Base-by-base conservation (phyloP, 1,140 invertebrate genomes). In the Lordiphosa clarofinis region DNA sequence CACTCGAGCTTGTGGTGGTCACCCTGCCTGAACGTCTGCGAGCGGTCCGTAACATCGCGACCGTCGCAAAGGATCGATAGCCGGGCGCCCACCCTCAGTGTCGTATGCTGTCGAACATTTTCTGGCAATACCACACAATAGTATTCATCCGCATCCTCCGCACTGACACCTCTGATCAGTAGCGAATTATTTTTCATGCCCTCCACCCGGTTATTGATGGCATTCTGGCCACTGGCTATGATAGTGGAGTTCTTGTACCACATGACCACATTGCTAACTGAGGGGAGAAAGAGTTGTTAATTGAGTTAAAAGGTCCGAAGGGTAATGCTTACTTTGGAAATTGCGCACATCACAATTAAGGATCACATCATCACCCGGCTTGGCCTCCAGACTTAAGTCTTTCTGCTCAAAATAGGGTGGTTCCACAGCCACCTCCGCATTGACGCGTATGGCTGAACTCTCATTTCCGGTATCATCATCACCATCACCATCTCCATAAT, bases 21-120 rank as follows among this genome's bases (percentile, higher is more conserved):
- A 42, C 86, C 86, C 63, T 89, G 82, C 53, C 61, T 82, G 60
- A 81, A 86, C 57, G 82, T 87, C 62, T 88, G 68, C 63, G 71
- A 73, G 1, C 70, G 73, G 61, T 87, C 79, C 49, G 86, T 75
- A 4, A 87, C 66, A 56, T 89, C 87, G 56, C 74, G 76, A 65
- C 63, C 87, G 73, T 88, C 78, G 63, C 73, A 87, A 39, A 69
- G 60, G 60, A 89, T 88, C 53, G 58, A 69, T 8, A 65, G 65
- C 46, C 75, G 66, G 37, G 56, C 66, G 48, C 65, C 70, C 49
- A 73, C 78, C 50, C 37, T 47, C 44, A 89, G 48, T 24, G 15
- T 46, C 7, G 79, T 79, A 9, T 72, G 67, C 40, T 86, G 71
- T 36, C 48, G 55, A 48, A 87, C 69, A 10, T 52, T 59, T 37